phyloP scores from a whole-genome alignment of 2,888 invertebrate genomes.

The Oligia latruncula region DNA sequence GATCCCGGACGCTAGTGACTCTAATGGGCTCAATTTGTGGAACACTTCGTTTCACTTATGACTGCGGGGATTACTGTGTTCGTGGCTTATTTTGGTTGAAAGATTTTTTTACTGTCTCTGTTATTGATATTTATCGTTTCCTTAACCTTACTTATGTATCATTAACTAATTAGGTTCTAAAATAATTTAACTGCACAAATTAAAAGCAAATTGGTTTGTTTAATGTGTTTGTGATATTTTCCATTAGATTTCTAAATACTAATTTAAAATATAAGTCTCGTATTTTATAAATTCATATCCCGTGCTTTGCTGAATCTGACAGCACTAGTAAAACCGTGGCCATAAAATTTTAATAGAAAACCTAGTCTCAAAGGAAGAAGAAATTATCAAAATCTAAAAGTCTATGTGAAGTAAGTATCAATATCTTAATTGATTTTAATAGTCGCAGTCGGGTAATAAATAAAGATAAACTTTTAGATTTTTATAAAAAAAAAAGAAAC shows the following conservation, averaged over 20 bases:
- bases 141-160: too few species aligned
- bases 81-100: constrained; percentile 14
- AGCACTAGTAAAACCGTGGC: background rate
- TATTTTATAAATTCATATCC: background rate
- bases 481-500: background rate
- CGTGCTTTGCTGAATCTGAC: constrained; percentile 10
- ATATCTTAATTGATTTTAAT: constrained; percentile 14
- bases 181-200: background rate
- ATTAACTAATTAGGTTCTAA: background rate
- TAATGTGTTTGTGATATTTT: background rate
- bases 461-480: background rate
- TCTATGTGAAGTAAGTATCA: background rate
- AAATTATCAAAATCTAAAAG: background rate
- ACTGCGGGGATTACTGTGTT: constrained; percentile 42
- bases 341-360: background rate
- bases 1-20: constrained; percentile 46
- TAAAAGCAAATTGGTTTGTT: background rate
- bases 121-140: constrained; percentile 4
- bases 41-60: constrained; percentile 57
- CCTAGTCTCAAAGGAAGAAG: background rate
- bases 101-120: background rate
- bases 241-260: background rate
- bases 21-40: constrained; percentile 58
- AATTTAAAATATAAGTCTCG: background rate
- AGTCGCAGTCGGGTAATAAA: too few species aligned